These are phyloP conservation scores for Ascidia mentula DNA, from an alignment of 23 tunicate genomes.

Conservation along the genomic window DNA sequence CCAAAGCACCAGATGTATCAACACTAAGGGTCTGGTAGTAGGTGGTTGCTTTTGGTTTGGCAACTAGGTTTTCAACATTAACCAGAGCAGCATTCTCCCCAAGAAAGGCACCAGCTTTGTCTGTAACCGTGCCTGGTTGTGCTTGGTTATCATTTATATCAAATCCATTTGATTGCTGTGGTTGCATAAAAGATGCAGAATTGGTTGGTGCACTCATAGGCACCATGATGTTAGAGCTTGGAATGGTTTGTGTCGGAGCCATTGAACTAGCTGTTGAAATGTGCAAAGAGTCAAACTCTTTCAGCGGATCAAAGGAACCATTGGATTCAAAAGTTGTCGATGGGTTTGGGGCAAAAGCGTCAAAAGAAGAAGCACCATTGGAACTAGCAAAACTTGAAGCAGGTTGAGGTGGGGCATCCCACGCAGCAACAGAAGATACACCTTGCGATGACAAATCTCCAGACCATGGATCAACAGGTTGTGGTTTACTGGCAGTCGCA, in stretches of 20 bases:
- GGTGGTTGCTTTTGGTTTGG: slow-evolving; percentile 34
- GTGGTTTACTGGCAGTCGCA: slow-evolving; percentile 5
- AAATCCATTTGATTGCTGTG: not conserved
- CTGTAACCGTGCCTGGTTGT: not conserved
- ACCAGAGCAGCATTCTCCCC: slow-evolving; percentile 62
- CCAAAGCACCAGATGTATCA: slow-evolving; percentile 19
- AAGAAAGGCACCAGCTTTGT: slow-evolving; percentile 51
- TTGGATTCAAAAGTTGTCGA: not conserved
- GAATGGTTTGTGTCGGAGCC: not conserved
- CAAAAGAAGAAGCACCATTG: not conserved
- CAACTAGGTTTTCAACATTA: slow-evolving; percentile 58
- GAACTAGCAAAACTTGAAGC: not conserved
- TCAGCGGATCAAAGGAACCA: slow-evolving; percentile 59
- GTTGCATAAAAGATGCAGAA: not conserved
- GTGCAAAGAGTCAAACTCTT: slow-evolving; percentile 37
- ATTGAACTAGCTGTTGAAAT: not conserved
- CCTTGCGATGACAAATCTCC: slow-evolving; percentile 8
- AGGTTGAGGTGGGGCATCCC: slow-evolving; percentile 21
- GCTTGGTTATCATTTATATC: slow-evolving; percentile 24
- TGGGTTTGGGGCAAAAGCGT: not conserved
- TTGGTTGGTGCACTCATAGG: not conserved
- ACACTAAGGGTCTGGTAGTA: slow-evolving; percentile 39
- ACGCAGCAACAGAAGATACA: not conserved
- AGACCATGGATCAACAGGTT: slow-evolving; percentile 47
- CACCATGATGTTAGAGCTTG: not conserved